Percentiles rank a stretch among this genome's conserved stretches.
Evolutionary conservation across 2,888 invertebrate genomes (phyloP).

Genomic region (Xylota sylvarum): DNA sequence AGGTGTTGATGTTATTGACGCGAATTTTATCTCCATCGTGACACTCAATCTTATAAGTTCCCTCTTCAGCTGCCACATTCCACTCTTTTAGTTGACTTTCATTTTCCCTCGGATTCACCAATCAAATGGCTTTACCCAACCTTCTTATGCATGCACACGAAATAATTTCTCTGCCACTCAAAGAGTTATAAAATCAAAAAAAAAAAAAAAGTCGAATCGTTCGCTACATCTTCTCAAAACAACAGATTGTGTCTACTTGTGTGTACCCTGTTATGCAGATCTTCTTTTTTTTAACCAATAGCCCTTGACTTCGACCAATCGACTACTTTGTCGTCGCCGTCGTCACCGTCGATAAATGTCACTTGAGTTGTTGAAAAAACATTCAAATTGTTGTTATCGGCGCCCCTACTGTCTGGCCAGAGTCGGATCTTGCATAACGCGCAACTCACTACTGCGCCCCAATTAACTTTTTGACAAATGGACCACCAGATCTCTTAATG

Average conservation of each 20-base stretch:
- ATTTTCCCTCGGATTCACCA: constrained; percentile 49
- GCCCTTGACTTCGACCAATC: constrained; percentile 28
- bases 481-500: constrained; percentile 30
- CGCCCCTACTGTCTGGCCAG: constrained; percentile 19
- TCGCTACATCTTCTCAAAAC: constrained; percentile 7
- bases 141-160: constrained; percentile 35
- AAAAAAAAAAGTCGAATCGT: constrained; percentile 9
- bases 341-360: constrained; percentile 26
- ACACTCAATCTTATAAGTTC: constrained; percentile 36
- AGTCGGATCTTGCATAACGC: constrained; percentile 18
- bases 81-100: constrained; percentile 56
- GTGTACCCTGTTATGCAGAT: constrained; percentile 55
- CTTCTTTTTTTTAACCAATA: constrained; percentile 10
- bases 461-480: constrained; percentile 54
- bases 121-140: constrained; percentile 50
- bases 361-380: constrained; percentile 26
- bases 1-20: constrained; percentile 2
- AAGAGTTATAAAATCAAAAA: constrained; percentile 42
- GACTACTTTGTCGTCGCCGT: background rate
- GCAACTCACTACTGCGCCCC: constrained; percentile 9
- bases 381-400: constrained; percentile 47
- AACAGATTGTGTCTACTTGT: constrained; percentile 33
- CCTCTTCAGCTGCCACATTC: constrained; percentile 30
- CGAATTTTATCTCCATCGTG: background rate
- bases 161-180: constrained; percentile 54